Evolutionary conservation across 2,888 invertebrate genomes (phyloP).

Genomic region (Temnothorax unifasciatus): DNA sequence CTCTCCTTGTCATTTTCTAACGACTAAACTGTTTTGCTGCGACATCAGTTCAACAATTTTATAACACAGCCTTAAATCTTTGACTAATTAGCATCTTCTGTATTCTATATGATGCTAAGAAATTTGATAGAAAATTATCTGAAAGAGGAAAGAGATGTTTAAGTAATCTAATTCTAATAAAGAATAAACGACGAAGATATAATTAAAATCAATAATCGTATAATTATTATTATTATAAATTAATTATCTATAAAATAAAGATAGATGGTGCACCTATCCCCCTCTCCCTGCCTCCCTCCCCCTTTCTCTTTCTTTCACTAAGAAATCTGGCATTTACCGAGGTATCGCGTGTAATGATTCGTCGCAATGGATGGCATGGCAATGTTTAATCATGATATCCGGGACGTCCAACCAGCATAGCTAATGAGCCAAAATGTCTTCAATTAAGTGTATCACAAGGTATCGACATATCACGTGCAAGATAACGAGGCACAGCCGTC

Average conservation of each 20-base stretch:
- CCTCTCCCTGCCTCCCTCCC: background rate
- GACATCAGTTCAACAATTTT: conserved; percentile 29
- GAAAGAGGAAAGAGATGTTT: background rate
- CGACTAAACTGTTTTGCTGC: conserved; percentile 62
- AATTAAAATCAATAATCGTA: background rate
- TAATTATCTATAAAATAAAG: background rate
- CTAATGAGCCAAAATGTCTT: conserved; percentile 55
- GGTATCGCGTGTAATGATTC: conserved; percentile 8
- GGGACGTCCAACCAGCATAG: conserved; percentile 51
- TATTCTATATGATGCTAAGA: background rate
- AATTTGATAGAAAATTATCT: conserved; percentile 4
- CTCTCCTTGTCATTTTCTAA: conserved; percentile 66
- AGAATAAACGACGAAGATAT: background rate
- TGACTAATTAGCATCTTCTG: conserved; percentile 7
- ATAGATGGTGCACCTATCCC: background rate
- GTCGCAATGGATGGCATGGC: background rate
- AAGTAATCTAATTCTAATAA: background rate
- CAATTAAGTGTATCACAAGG: conserved; percentile 43
- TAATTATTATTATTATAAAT: background rate
- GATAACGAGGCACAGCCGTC: conserved; percentile 62
- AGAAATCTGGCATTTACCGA: background rate
- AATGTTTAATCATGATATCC: conserved; percentile 48
- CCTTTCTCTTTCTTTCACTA: background rate
- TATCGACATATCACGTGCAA: conserved; percentile 43
- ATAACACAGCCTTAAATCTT: conserved; percentile 7